Evolutionary conservation across 2,797 vertebrate species (phyloP), one percentile per base, ranked within the genome.

Genomic region (Centropyge bicolor): DNA sequence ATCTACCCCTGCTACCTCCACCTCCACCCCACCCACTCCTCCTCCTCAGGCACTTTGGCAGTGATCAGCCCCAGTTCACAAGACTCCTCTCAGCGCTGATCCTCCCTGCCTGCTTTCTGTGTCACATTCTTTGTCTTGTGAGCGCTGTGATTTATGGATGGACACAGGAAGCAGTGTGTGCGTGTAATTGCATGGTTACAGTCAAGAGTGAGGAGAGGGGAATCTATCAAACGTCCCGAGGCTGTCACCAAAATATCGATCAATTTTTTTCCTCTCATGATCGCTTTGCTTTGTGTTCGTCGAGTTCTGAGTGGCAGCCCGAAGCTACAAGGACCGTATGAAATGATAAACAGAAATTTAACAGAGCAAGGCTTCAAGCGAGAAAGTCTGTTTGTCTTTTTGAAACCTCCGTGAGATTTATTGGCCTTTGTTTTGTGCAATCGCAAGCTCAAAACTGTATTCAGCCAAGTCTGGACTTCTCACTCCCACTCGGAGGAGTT

Each of bases 41-140:
- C 64, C 57, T 91, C 82, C 88, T 81, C 51, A 71, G 87, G 84
- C 88, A 76, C 78, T 86, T 82, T 88, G 86, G 83, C 78, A 86
- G 77, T 63, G 80, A 88, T 91, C 86, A 74, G 78, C 12, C 80
- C 55, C 7, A 6, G 88, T 87, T 90, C 89, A 86, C 69, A 76
- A 81, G 85, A 80, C 84, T 75, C 73, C 70, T 51, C 78, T 79
- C 60, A 13, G 20, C 73, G 62, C 76, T 27, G 69, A 79, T 78
- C 74, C 87, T 81, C 85, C 60, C 77, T 77, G 68, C 59, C 77
- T 81, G 54, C 69, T 88, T 63, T 78, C 78, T 66, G 55, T 83
- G 86, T 91, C 86, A 86, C 92, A 91, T 90, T 94, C 89, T 90
- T 91, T 90, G 89, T 91, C 88, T 92, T 86, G 89, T 86, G 88